Evolutionary conservation across 1,140 invertebrate genomes (phyloP).

Genomic region (Sipha flava): DNA sequence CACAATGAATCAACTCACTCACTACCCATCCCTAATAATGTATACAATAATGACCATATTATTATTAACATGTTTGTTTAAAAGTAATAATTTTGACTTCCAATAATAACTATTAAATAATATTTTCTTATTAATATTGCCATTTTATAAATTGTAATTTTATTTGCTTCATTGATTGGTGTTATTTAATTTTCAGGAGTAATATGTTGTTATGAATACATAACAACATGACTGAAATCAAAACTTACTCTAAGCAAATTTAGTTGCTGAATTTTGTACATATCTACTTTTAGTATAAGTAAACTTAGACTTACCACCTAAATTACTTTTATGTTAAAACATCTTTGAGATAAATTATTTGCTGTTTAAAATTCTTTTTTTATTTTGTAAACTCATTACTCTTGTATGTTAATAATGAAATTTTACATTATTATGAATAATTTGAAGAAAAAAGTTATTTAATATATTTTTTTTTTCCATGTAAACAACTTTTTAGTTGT

Average conservation of each 20-base stretch:
- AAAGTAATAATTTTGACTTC: too few species aligned
- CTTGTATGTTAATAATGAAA: background rate
- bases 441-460: background rate
- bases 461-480: background rate
- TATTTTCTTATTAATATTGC: too few species aligned
- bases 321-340: background rate
- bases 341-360: background rate
- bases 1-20: too few species aligned
- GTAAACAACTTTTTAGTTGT: conserved; percentile 17
- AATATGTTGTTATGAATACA: background rate
- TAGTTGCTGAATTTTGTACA: conserved; percentile 12
- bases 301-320: background rate
- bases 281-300: background rate
- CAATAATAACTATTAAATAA: too few species aligned
- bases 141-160: background rate
- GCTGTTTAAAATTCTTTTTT: background rate
- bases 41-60: too few species aligned
- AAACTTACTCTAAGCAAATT: background rate
- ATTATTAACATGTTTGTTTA: too few species aligned
- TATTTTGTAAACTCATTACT: background rate
- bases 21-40: too few species aligned
- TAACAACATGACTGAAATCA: conserved; percentile 8
- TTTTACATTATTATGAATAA: background rate
- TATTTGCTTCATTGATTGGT: background rate
- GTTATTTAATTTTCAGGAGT: background rate